Evolutionary conservation across 2,113 vertebrate genomes (phyloP).

Genomic region (Etheostoma spectabile): DNA sequence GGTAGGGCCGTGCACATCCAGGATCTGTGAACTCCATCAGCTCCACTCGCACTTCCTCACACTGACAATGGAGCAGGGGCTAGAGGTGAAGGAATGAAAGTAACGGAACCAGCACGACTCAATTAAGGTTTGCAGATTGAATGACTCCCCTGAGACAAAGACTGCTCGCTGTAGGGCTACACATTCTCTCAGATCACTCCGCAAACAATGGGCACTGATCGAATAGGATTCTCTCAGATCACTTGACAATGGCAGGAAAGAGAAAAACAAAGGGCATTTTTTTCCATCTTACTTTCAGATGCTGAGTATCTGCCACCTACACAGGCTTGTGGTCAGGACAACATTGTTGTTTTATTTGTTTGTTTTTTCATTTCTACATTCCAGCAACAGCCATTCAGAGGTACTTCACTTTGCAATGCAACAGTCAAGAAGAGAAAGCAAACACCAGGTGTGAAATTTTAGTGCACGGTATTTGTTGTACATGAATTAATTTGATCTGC

Average conservation of each 20-base stretch:
- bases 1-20: slow-evolving; percentile 39
- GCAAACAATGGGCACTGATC: slow-evolving; percentile 66
- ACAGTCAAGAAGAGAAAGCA: neutral
- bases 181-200: neutral
- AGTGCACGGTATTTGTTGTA: too few relatives aligned
- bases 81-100: slow-evolving; percentile 67
- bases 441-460: neutral
- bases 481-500: too few relatives aligned
- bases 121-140: slow-evolving; percentile 51
- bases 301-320: slow-evolving; percentile 12
- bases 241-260: slow-evolving; percentile 72
- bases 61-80: slow-evolving; percentile 64
- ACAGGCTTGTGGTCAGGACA: neutral
- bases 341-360: neutral
- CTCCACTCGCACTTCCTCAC: slow-evolving; percentile 64
- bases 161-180: neutral
- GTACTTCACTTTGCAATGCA: neutral
- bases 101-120: slow-evolving; percentile 46
- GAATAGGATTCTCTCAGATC: slow-evolving; percentile 45
- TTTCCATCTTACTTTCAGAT: slow-evolving; percentile 18
- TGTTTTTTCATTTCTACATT: too few relatives aligned
- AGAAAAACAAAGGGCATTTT: neutral
- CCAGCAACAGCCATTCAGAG: neutral
- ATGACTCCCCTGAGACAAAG: slow-evolving; percentile 61
- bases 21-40: slow-evolving; percentile 35